Evolutionary conservation across 92 coral and sea anemone species (phyloP).

Genomic region (Siderastrea radians): DNA sequence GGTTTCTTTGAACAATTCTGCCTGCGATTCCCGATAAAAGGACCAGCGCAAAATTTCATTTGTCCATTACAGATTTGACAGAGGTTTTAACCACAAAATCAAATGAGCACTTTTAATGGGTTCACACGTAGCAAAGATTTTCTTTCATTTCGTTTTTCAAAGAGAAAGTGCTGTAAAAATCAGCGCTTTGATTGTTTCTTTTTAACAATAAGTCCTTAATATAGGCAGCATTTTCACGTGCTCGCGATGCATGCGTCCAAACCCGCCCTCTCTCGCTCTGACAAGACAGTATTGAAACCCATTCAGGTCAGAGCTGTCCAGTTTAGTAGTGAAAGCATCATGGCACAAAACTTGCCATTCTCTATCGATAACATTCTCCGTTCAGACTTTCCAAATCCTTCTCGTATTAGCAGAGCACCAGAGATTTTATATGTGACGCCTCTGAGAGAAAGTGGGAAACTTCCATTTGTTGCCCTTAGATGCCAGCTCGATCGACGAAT

Average conservation of each 20-base stretch:
- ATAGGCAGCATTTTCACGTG: constrained; percentile 47
- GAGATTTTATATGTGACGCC: not conserved
- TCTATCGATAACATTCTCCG: constrained; percentile 76
- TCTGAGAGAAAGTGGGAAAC: not conserved
- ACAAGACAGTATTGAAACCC: not conserved
- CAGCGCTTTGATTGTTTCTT: constrained; percentile 8
- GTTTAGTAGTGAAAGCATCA: not conserved
- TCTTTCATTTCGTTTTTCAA: constrained; percentile 22
- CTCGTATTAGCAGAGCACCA: constrained; percentile 35
- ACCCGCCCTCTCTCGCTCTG: constrained; percentile 6
- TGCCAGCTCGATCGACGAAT: constrained; percentile 33
- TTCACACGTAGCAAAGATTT: constrained; percentile 23
- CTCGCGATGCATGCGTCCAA: not conserved
- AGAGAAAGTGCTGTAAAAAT: constrained; percentile 20
- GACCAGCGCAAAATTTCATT: not conserved
- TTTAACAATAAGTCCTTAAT: constrained; percentile 50
- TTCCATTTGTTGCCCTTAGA: constrained; percentile 35
- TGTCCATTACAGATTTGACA: not conserved
- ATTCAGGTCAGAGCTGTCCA: not conserved
- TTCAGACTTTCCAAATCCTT: constrained; percentile 74
- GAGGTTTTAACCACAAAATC: not conserved
- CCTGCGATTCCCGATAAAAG: not conserved
- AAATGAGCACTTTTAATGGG: not conserved
- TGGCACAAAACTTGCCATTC: constrained; percentile 62
- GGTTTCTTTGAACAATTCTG: not conserved